Evolutionary conservation across 2,888 invertebrate species (phyloP), one percentile per base, ranked within the genome.

Genomic region (Ceramica pisi): DNA sequence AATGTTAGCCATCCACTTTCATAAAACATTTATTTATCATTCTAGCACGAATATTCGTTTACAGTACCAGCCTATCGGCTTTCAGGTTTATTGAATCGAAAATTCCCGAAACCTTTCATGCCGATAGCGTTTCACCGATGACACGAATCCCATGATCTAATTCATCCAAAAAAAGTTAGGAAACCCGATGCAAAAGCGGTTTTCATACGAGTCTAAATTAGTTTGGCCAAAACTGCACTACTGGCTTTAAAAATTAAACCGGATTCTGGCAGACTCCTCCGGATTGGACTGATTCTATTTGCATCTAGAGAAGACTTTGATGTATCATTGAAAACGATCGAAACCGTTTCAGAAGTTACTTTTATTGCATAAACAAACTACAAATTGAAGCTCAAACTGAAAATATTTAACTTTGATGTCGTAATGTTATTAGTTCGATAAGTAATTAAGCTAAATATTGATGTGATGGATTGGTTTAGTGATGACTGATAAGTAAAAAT

Each of bases 301-400:
- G 35, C 44, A 75, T 67, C 38, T n/a, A 63, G 31, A 65, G 56
- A 46, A 69, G 61, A 78, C 72, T 80, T 83, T 78, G 77, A 85
- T 80, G 62, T 83, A 70, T 71, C 71, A 81, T 80, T 80, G 79
- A 79, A 79, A 75, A 64, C 50, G 35, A 65, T 75, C 60, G 62
- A 74, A 82, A 71, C 61, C 14, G 50, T 71, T 73, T 78, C 73
- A 64, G 73, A 85, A 78, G 76, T 70, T 67, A 72, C 67, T 76
- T 84, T 81, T 78, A 82, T 80, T 76, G 61, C 69, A 60, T 75
- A 86, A 86, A 83, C 80, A 86, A 69, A 76, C 63, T 63, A 73
- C 44, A 63, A 81, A 73, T 70, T 64, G 53, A 74, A 78, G 38
- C 50, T 46, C 23, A 53, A 38, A 55, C 35, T 41, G 57, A 75